Percentiles rank a stretch among this genome's conserved stretches.
These are phyloP conservation scores for Phrixothrix hirtus DNA, from an alignment of 2,888 invertebrate species.

Conservation along the genomic window DNA sequence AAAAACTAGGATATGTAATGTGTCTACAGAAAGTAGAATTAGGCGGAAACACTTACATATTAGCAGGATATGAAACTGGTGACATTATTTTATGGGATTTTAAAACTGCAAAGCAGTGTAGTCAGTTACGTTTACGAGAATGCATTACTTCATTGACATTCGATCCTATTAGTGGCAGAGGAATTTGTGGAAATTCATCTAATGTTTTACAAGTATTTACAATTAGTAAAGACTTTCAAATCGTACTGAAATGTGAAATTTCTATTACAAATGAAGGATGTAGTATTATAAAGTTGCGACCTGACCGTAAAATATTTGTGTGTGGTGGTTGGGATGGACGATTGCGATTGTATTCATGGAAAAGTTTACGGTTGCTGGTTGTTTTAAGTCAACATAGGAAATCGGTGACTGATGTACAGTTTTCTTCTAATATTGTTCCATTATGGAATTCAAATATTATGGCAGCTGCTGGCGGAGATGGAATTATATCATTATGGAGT, in stretches of 20 bases:
- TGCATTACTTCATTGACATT: constrained; percentile 75
- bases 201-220: constrained; percentile 63
- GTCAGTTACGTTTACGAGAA: constrained; percentile 62
- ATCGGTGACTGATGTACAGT: constrained; percentile 72
- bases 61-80: constrained; percentile 77
- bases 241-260: constrained; percentile 65
- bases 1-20: constrained; percentile 68
- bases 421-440: constrained; percentile 64
- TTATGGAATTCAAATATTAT: constrained; percentile 76
- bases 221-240: constrained; percentile 60
- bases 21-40: constrained; percentile 61
- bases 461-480: constrained; percentile 76
- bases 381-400: constrained; percentile 74
- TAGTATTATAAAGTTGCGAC: constrained; percentile 68
- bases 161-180: constrained; percentile 66
- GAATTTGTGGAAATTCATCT: constrained; percentile 69
- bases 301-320: constrained; percentile 73
- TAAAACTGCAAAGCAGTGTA: constrained; percentile 62
- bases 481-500: constrained; percentile 78
- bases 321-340: constrained; percentile 79
- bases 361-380: constrained; percentile 70
- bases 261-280: constrained; percentile 75
- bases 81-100: constrained; percentile 74
- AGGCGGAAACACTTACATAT: constrained; percentile 60
- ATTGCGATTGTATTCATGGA: constrained; percentile 78